phyloP scores from a whole-genome alignment of 35 echinoderm and acorn worm genomes.

The Heliocidaris tuberculata region DNA sequence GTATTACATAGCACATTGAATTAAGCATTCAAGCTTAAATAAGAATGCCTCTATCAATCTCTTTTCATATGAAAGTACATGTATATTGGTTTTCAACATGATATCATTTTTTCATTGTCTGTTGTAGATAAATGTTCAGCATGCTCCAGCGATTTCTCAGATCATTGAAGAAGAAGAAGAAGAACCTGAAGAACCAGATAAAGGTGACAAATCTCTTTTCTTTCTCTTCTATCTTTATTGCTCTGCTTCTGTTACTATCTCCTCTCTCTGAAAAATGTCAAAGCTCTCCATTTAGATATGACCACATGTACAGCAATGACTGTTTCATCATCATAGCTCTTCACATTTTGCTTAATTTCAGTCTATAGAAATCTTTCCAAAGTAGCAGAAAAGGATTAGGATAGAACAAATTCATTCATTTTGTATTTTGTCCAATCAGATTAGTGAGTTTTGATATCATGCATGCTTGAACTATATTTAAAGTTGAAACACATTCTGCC shows the following conservation, averaged over 20 bases:
- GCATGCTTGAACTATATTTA: neutral
- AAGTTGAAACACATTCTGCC: neutral
- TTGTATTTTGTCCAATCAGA: neutral
- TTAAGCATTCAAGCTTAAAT: too few relatives aligned
- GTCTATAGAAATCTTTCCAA: too few relatives aligned
- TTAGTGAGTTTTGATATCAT: neutral
- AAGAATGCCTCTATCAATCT: too few relatives aligned
- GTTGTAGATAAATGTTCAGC: slow-evolving; percentile 78
- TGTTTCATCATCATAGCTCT: neutral
- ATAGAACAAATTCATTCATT: too few relatives aligned
- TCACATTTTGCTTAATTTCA: neutral
- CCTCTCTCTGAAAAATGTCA: too few relatives aligned
- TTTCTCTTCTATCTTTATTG: neutral
- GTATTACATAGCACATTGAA: too few relatives aligned
- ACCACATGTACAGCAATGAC: neutral
- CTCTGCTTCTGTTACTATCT: too few relatives aligned
- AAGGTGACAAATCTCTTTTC: neutral
- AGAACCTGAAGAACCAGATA: slow-evolving; percentile 54
- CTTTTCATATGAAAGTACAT: too few relatives aligned
- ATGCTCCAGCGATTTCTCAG: slow-evolving; percentile 64
- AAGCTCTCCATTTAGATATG: neutral
- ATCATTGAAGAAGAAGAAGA: slow-evolving; percentile 65
- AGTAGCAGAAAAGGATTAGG: too few relatives aligned
- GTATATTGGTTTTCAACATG: too few relatives aligned
- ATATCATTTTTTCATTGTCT: neutral